Percentiles rank a stretch among this genome's conserved stretches.
These are phyloP conservation scores for Perdita meconis DNA, from an alignment of 2,888 invertebrate species.

Conservation along the genomic window DNA sequence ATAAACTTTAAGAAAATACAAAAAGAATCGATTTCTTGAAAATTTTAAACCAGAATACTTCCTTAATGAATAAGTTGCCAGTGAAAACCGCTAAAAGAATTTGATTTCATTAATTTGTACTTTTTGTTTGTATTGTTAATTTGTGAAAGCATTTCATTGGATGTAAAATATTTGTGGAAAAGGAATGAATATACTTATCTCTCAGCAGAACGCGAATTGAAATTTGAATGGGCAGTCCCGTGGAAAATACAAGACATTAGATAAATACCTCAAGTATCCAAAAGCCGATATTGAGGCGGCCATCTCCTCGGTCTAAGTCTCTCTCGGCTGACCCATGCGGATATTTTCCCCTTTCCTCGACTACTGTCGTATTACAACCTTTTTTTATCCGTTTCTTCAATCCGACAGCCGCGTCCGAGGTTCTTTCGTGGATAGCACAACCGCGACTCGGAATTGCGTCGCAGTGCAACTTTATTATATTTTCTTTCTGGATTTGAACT, in stretches of 20 bases:
- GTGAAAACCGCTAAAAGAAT: too few species aligned
- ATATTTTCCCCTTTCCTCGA: conserved; percentile 79
- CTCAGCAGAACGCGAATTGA: conserved; percentile 52
- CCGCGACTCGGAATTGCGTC: conserved; percentile 47
- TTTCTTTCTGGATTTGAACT: too few species aligned
- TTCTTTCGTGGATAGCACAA: conserved; percentile 30
- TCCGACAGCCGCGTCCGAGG: conserved; percentile 52
- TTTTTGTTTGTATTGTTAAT: too few species aligned
- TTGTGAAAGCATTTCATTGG: too few species aligned
- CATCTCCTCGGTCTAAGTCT: conserved; percentile 81
- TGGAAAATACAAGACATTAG: conserved; percentile 83
- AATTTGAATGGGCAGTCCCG: conserved; percentile 78
- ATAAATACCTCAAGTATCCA: conserved; percentile 82
- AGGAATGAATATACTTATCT: conserved; percentile 20
- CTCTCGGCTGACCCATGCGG: conserved; percentile 84
- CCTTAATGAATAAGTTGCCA: too few species aligned
- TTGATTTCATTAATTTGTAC: too few species aligned
- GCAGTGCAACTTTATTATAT: conserved; percentile 1
- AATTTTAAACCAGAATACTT: too few species aligned
- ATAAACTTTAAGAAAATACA: too few species aligned
- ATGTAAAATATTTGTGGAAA: neutral
- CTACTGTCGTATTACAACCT: conserved; percentile 62
- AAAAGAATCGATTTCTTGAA: too few species aligned
- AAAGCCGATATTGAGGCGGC: conserved; percentile 83
- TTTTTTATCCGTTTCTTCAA: conserved; percentile 56